Conservation (phyloP, 2,797 vertebrate genomes). For the Natrix natrix region DNA sequence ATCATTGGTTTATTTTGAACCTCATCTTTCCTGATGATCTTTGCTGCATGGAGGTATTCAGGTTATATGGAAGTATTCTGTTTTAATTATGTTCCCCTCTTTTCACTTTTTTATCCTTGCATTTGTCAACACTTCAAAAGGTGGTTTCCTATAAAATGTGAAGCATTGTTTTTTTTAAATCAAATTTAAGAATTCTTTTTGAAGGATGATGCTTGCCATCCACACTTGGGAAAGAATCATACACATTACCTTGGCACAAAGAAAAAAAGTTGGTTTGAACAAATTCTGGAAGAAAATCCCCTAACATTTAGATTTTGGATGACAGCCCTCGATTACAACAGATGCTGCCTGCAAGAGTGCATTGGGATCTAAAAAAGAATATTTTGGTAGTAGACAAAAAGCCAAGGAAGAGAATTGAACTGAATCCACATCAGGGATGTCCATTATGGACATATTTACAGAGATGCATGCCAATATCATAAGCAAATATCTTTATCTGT, state of each 20-base stretch:
- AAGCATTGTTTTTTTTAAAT: background rate
- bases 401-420: background rate
- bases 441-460: background rate
- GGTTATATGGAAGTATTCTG: background rate
- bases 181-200: background rate
- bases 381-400: background rate
- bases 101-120: background rate
- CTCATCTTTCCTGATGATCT: background rate
- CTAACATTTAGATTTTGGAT: constrained; percentile 5
- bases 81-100: background rate
- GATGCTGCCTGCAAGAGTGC: background rate
- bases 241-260: background rate
- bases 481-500: background rate
- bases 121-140: background rate
- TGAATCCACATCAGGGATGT: constrained; percentile 20
- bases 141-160: background rate
- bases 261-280: background rate
- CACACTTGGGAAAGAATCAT: background rate
- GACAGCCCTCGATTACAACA: background rate
- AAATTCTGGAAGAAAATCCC: background rate
- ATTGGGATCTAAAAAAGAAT: background rate
- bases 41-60: background rate
- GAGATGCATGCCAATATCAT: background rate
- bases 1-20: background rate
- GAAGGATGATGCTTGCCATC: background rate